Evolutionary conservation across 2,797 vertebrate genomes (phyloP), one percentile per base, ranked within the genome.

Genomic region (Cynopterus sphinx): DNA sequence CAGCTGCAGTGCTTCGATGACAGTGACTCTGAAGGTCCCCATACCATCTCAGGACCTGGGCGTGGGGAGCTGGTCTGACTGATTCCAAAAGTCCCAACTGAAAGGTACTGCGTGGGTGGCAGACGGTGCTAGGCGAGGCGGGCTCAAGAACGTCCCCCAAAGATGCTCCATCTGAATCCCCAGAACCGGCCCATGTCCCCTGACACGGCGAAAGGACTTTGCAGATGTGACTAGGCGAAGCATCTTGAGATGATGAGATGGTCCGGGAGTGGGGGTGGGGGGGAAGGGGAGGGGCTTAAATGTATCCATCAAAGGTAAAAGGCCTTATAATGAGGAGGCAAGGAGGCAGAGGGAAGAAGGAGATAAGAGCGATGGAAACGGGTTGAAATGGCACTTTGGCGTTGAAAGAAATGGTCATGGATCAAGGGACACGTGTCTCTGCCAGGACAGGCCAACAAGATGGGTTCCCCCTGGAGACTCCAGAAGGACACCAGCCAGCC

Each of bases 231-330:
- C 15, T 59, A n/a, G 67, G 5, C 0, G 31, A 4, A 61, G 13
- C 17, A 10, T 19, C 7, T 19, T 41, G 24, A 33, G 21, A 15
- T 1, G 10, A 15, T n/a, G 51, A 24, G 51, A 3, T 9, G n/a
- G 12, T 39, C 13, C 0, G 10, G 12, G 57, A 12, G 57, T 31
- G 24, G 26, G 57, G 22, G 5, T 2, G 12, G 57, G 26, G 26
- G 24, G 4, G 57, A 10, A 0, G 57, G 0, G 57, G 33, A 0
- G 21, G 3, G 2, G 49, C 15, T 15, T 15, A 12, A 2, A 22
- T 13, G 11, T 22, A 8, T 19, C 9, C 57, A 0, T 2, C 5
- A 15, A 11, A 16, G 26, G 11, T 2, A 11, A 15, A 11, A 16
- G 26, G 15, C 36, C 16, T 46, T 26, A 0, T 8, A 28, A 79